A percentile compares a stretch with the other conserved stretches of the same genome.
Conservation (phyloP, 2,113 vertebrate species). For the Chaetorhynchus papuensis region DNA sequence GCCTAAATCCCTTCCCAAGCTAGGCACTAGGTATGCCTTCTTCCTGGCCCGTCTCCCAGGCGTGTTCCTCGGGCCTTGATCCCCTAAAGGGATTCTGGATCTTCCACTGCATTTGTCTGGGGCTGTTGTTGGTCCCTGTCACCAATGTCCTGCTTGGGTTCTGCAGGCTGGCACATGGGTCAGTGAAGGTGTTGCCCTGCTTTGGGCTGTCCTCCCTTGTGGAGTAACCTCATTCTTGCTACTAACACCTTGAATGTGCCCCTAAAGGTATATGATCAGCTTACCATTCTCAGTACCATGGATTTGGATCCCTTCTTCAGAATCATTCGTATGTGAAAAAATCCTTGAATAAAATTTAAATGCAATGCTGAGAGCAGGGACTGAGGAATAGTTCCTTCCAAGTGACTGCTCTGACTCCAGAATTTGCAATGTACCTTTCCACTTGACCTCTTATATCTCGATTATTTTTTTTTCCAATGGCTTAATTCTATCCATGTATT, state of each 20-base stretch:
- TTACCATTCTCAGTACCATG: not conserved
- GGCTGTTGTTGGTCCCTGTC: fast-evolving
- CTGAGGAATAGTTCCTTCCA: not conserved
- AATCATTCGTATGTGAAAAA: not conserved
- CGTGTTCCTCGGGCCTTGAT: fast-evolving
- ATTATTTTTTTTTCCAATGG: not conserved
- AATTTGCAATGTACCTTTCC: not conserved
- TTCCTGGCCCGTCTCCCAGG: not conserved
- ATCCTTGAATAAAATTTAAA: not conserved
- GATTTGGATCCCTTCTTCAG: not conserved
- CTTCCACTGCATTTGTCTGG: not conserved
- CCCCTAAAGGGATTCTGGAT: not conserved
- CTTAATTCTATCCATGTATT: not conserved
- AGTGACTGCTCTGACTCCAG: not conserved
- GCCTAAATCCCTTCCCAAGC: not conserved
- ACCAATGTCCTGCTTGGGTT: not conserved
- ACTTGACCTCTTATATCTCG: not conserved
- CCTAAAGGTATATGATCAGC: not conserved
- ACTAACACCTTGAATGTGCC: not conserved
- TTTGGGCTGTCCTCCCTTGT: fast-evolving
- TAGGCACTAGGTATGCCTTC: not conserved
- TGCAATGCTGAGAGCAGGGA: not conserved
- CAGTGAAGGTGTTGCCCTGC: not conserved
- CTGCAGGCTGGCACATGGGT: fast-evolving
- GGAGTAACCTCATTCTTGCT: not conserved